phyloP scores from a whole-genome alignment of 2,113 vertebrate genomes.

The Terrapene triunguis region DNA sequence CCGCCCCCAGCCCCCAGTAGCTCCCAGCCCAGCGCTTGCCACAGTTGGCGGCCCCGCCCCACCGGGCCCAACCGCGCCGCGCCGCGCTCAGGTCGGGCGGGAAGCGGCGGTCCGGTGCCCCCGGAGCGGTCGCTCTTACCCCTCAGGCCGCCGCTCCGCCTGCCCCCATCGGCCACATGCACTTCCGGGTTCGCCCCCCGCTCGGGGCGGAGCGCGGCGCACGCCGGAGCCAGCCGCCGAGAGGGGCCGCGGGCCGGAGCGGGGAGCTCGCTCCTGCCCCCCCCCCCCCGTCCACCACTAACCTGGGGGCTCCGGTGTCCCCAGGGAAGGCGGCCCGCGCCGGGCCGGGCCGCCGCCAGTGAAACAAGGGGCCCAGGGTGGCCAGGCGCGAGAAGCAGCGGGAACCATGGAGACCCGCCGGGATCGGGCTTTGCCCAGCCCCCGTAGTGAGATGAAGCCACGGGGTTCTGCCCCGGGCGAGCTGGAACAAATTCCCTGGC shows the following conservation, averaged over 20 bases:
- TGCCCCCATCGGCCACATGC: neutral
- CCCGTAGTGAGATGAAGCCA: no score
- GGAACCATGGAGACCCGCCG: no score
- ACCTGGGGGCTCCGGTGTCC: no score
- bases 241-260: no score
- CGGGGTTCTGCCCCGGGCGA: no score
- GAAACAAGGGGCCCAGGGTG: neutral
- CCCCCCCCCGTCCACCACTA: no score
- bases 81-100: neutral
- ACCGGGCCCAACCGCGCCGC: conserved; percentile 5
- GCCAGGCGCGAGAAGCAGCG: no score
- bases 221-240: no score
- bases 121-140: neutral
- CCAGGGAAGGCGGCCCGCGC: neutral
- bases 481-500: no score
- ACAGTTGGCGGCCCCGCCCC: neutral
- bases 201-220: conserved; percentile 26
- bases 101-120: neutral
- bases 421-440: no score
- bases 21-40: neutral
- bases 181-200: neutral
- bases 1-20: no score
- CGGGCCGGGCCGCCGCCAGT: fast-evolving
- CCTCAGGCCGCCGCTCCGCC: neutral
- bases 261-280: no score